Evolutionary conservation across 2,113 vertebrate genomes (phyloP).

Genomic region (Sakesphorus luctuosus): DNA sequence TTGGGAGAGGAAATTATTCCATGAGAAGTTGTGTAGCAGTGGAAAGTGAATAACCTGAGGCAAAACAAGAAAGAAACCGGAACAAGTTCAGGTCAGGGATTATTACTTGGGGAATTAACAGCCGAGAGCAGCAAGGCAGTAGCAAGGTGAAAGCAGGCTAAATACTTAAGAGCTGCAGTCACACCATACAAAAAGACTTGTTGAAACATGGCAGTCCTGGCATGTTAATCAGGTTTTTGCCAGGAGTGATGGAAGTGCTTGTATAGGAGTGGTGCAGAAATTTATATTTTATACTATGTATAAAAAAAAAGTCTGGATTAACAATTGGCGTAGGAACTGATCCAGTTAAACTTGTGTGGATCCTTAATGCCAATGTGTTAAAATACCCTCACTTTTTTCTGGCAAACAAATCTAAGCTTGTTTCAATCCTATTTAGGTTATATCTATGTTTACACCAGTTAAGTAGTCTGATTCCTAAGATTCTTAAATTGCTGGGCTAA

Average conservation of each 20-base stretch:
- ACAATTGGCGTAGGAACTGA: background rate
- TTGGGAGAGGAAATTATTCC: background rate
- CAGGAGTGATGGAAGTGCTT: background rate
- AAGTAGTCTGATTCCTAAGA: background rate
- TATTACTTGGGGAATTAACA: slow-evolving; percentile 30
- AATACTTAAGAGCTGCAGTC: slow-evolving; percentile 5
- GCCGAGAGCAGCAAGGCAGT: background rate
- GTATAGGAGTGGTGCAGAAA: background rate
- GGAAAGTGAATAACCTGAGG: slow-evolving; percentile 47
- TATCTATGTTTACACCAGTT: background rate
- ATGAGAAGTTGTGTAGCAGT: background rate
- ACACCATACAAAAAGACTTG: background rate
- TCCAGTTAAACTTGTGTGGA: background rate
- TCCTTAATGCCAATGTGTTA: background rate
- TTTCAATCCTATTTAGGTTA: background rate
- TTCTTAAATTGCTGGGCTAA: background rate
- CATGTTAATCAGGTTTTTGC: background rate
- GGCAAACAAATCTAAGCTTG: background rate
- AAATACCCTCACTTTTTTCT: background rate
- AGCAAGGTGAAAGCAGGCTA: slow-evolving; percentile 23
- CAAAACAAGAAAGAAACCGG: slow-evolving; percentile 5
- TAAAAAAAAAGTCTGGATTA: background rate
- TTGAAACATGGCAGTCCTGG: slow-evolving; percentile 5
- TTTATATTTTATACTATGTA: background rate
- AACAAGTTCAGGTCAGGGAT: slow-evolving; percentile 33